phyloP scores from a whole-genome alignment of 2,797 vertebrate species.

The Philypnodon macrostomus region DNA sequence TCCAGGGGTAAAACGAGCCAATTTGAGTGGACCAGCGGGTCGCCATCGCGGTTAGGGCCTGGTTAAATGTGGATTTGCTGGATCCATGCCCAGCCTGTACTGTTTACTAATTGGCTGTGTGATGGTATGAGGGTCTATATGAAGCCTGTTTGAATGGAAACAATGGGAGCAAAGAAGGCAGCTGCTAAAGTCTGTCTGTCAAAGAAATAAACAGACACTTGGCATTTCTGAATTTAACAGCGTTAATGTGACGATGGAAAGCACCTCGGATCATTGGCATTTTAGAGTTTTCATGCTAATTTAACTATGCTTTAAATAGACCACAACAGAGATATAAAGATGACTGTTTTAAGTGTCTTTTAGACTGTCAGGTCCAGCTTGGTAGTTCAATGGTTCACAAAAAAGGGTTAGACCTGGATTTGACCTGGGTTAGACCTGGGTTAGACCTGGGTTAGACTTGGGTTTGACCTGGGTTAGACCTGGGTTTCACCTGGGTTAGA shows the following conservation, averaged over 20 bases:
- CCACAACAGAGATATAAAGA: constrained; percentile 18
- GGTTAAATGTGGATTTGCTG: constrained; percentile 52
- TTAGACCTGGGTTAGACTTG: too few relatives aligned
- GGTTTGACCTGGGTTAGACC: too few relatives aligned
- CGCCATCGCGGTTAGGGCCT: constrained; percentile 58
- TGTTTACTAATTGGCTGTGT: constrained; percentile 55
- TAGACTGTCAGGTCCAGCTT: too few relatives aligned
- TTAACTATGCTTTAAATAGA: constrained; percentile 33
- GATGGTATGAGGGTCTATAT: constrained; percentile 36
- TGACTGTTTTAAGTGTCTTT: neutral
- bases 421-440: too few relatives aligned
- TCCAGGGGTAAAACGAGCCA: constrained; percentile 69
- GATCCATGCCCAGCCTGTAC: constrained; percentile 48
- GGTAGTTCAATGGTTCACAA: too few relatives aligned
- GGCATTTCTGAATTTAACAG: constrained; percentile 1
- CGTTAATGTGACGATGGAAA: constrained; percentile 12
- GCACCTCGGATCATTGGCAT: constrained; percentile 1
- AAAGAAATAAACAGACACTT: neutral
- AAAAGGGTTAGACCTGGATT: too few relatives aligned
- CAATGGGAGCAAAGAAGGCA: constrained; percentile 10
- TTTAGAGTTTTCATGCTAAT: constrained; percentile 33
- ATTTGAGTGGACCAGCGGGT: constrained; percentile 70
- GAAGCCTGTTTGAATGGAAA: constrained; percentile 40
- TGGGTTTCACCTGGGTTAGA: too few relatives aligned
- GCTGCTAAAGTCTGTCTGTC: constrained; percentile 1